Base-by-base conservation (phyloP, 2,113 vertebrate species). In the Boulengeromyrus knoepffleri region DNA sequence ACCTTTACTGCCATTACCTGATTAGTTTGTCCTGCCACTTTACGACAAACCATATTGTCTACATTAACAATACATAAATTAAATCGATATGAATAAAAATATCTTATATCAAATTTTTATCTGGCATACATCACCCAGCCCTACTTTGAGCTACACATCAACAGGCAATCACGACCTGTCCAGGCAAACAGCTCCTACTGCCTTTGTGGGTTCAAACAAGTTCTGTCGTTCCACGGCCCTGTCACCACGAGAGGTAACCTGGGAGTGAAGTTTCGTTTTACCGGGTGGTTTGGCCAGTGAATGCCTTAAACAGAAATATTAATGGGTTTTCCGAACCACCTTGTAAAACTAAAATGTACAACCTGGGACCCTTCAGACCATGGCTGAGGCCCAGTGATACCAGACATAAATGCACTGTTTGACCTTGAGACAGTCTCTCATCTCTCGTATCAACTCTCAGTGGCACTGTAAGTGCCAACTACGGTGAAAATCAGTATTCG, bases 401-500 rank as follows among this genome's bases (percentile, higher is more conserved):
- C 36, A 8, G 6, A 77, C 31, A 15, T 27, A 77, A 77, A 36
- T 15, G 31, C 70, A 39, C 5, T 36, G 42, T 15, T 2, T 77
- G 42, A 42, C 70, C 13, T 19, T 42, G 36, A 0, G 15, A 19
- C 74, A 42, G 15, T 77, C 1, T 52, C 85, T 90, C 56, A 85
- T 89, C 70, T 92, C 53, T 92, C 91, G 90, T 92, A 92, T 93
- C 92, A 93, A 92, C 90, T 91, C 92, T 93, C 84, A 42, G 92
- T 93, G 90, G 89, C 94, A 93, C 90, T 90, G 85, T 91, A 53
- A 87, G 91, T 45, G 91, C 90, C 93, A 92, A 93, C 91, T 88
- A 90, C 92, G 93, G 93, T 93, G 89, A 90, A 90, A 93, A 94
- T 92, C 88, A 92, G 91, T 91, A 91, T 93, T 93, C 56, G 90